Percentiles rank a stretch among this genome's conserved stretches.
These are phyloP conservation scores for Oreochromis spilurus DNA, from an alignment of 2,113 vertebrate species.

Conservation along the genomic window DNA sequence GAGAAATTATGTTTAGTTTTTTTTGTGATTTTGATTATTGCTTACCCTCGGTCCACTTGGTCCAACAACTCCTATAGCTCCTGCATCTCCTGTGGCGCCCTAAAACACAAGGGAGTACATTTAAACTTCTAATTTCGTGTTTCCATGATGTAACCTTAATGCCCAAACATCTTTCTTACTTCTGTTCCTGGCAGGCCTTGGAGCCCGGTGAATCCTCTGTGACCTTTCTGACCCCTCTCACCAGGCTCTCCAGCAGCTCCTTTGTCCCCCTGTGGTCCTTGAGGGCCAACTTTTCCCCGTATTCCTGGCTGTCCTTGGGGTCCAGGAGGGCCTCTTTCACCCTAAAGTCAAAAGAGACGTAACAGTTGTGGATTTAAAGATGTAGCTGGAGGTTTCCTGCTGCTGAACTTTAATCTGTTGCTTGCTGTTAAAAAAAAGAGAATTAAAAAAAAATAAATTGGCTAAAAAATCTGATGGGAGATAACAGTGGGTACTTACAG, in stretches of 20 bases:
- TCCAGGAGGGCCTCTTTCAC: constrained; percentile 82
- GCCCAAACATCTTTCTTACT: constrained; percentile 71
- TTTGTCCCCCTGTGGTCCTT: constrained; percentile 95
- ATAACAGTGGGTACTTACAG: neutral
- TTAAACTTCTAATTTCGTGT: neutral
- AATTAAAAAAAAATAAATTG: neutral
- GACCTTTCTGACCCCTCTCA: constrained; percentile 94
- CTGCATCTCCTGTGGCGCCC: constrained; percentile 88
- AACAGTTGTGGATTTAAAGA: neutral
- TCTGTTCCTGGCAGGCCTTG: constrained; percentile 88
- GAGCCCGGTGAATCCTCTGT: constrained; percentile 93
- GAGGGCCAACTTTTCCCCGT: constrained; percentile 90
- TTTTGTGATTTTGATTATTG: neutral
- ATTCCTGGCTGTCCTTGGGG: constrained; percentile 74
- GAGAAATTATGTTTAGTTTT: neutral
- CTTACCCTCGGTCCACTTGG: constrained; percentile 90
- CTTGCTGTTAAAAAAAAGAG: neutral
- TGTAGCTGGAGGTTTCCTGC: neutral
- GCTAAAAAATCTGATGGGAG: neutral
- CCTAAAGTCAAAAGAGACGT: constrained; percentile 65
- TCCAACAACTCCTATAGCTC: constrained; percentile 83
- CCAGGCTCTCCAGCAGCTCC: constrained; percentile 85
- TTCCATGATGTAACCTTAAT: neutral
- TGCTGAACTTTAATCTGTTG: neutral
- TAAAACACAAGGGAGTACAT: constrained; percentile 43